A percentile compares a stretch with the other conserved stretches of the same genome.
phyloP scores from a whole-genome alignment of 2,888 invertebrate genomes.

The Pemphredon lugubris region DNA sequence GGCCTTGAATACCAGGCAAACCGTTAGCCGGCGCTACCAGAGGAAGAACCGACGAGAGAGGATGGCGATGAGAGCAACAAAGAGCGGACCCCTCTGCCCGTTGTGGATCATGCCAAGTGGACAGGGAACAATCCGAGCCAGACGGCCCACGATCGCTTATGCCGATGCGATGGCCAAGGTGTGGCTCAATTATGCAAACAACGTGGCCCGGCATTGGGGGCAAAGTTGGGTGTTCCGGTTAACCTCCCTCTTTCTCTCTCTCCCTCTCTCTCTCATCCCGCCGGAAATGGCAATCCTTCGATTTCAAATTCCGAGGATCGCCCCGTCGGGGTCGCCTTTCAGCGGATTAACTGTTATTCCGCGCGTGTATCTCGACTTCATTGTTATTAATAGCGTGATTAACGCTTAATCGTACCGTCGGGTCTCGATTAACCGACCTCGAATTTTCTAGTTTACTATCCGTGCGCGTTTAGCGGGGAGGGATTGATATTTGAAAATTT shows the following conservation, averaged over 20 bases:
- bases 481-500: too few species aligned
- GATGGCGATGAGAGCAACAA: conserved; percentile 15
- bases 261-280: too few species aligned
- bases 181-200: conserved; percentile 58
- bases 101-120: conserved; percentile 24
- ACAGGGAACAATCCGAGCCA: conserved; percentile 16
- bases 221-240: conserved; percentile 24
- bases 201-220: conserved; percentile 9
- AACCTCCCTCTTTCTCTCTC: too few species aligned
- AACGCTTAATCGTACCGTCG: too few species aligned
- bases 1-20: conserved; percentile 61
- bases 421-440: too few species aligned
- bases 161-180: conserved; percentile 19
- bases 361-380: not conserved
- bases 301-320: conserved; percentile 18
- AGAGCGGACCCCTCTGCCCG: conserved; percentile 25
- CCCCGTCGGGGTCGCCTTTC: not conserved
- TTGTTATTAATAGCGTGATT: too few species aligned
- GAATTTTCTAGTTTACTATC: too few species aligned
- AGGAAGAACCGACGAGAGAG: conserved; percentile 19
- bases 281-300: conserved; percentile 25
- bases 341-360: not conserved
- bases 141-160: conserved; percentile 51
- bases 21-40: conserved; percentile 24
- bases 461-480: too few species aligned